Evolutionary conservation across 1,140 invertebrate genomes (phyloP).

Genomic region (Saccostrea cuccullata): DNA sequence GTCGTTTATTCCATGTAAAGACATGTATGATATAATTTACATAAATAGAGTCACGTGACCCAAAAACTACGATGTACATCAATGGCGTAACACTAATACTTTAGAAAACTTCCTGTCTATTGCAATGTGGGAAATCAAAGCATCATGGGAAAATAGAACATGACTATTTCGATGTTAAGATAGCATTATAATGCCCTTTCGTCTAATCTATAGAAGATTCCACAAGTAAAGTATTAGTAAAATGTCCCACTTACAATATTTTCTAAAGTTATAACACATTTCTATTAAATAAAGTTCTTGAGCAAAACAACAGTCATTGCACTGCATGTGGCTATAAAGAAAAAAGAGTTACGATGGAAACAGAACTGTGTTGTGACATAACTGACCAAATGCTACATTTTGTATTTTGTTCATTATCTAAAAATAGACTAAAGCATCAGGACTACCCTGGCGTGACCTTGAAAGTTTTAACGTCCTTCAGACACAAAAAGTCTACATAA

Average conservation of each 20-base stretch:
- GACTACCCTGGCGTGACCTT: background rate
- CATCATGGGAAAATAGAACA: background rate
- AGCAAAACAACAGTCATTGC: constrained; percentile 8
- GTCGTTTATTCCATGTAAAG: constrained; percentile 36
- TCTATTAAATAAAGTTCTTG: background rate
- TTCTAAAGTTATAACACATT: background rate
- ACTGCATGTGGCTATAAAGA: background rate
- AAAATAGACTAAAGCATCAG: background rate
- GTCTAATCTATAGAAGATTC: background rate
- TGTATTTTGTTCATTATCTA: background rate
- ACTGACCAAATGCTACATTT: background rate
- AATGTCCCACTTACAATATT: background rate
- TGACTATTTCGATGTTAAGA: constrained; percentile 6
- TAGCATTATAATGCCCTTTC: constrained; percentile 23
- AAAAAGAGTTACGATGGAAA: background rate
- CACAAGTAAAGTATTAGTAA: background rate
- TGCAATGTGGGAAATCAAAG: constrained; percentile 30
- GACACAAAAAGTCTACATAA: constrained; percentile 4
- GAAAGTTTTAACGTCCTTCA: background rate
- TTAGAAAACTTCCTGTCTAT: background rate
- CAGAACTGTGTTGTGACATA: background rate
- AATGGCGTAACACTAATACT: constrained; percentile 27
- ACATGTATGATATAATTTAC: constrained; percentile 38
- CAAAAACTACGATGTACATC: constrained; percentile 30
- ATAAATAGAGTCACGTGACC: constrained; percentile 2